phyloP scores from a whole-genome alignment of 2,113 vertebrate genomes.

The Cyanoliseus patagonus region DNA sequence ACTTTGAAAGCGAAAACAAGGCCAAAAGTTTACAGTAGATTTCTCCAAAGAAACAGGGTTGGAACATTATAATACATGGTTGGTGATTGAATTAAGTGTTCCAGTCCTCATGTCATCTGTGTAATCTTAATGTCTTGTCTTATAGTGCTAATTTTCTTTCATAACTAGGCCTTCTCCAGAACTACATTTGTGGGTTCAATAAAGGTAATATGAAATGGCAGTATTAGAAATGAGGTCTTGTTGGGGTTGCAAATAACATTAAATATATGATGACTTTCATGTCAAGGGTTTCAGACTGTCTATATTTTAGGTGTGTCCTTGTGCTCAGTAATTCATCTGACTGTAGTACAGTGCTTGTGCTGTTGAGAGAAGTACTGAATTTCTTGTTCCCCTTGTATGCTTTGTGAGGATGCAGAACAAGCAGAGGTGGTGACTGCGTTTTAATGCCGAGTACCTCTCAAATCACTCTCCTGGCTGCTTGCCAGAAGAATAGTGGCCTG shows the following conservation, averaged over 20 bases:
- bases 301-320: not conserved
- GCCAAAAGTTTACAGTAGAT: not conserved
- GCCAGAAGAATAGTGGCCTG: not conserved
- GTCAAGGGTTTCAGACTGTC: not conserved
- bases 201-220: not conserved
- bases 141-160: not conserved
- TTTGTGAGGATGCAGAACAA: not conserved
- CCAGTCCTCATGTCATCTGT: not conserved
- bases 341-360: not conserved
- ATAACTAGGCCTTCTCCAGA: not conserved
- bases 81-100: not conserved
- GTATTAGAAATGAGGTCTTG: not conserved
- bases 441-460: not conserved
- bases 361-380: not conserved
- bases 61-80: not conserved
- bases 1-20: slow-evolving; percentile 18
- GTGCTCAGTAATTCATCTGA: not conserved
- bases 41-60: not conserved
- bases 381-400: not conserved
- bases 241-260: not conserved
- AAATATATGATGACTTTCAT: not conserved
- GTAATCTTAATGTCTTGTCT: not conserved
- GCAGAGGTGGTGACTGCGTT: not conserved
- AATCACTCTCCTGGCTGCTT: not conserved
- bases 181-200: not conserved